phyloP scores from a whole-genome alignment of 2,888 invertebrate species.

The Drosophila villosipedis region DNA sequence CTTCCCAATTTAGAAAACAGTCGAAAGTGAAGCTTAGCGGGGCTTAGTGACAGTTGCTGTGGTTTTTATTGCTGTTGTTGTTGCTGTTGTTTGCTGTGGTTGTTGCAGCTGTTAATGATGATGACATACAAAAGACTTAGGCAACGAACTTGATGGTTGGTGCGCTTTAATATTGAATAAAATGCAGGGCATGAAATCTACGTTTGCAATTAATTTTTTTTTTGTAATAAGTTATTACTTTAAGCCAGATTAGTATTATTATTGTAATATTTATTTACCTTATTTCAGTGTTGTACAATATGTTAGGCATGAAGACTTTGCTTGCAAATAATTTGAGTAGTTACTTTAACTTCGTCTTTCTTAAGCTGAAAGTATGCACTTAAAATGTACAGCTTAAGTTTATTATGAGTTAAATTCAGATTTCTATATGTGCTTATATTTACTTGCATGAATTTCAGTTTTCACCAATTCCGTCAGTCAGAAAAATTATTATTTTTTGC shows the following conservation, averaged over 20 bases:
- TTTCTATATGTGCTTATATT: not conserved
- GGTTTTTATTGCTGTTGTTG: constrained; percentile 23
- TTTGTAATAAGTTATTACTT: not conserved
- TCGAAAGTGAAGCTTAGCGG: constrained; percentile 73
- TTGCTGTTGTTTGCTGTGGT: constrained; percentile 6
- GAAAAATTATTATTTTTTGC: not conserved
- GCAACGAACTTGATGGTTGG: constrained; percentile 54
- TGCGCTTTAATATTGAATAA: not conserved
- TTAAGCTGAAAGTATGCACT: not conserved
- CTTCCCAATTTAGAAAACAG: constrained; percentile 44
- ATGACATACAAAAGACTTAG: constrained; percentile 69
- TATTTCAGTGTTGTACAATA: not conserved
- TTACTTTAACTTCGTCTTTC: not conserved
- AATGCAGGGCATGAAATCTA: not conserved
- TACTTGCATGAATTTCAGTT: not conserved
- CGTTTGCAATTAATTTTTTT: not conserved
- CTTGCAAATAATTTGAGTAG: not conserved
- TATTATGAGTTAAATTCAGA: not conserved
- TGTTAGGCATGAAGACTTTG: not conserved
- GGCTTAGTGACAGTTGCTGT: constrained; percentile 56
- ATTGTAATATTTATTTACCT: not conserved
- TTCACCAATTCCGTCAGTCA: not conserved
- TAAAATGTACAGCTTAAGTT: not conserved
- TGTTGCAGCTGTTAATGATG: constrained; percentile 43
- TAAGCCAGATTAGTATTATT: not conserved